phyloP scores from a whole-genome alignment of 1,140 invertebrate species.

The Diachasma alloeum region DNA sequence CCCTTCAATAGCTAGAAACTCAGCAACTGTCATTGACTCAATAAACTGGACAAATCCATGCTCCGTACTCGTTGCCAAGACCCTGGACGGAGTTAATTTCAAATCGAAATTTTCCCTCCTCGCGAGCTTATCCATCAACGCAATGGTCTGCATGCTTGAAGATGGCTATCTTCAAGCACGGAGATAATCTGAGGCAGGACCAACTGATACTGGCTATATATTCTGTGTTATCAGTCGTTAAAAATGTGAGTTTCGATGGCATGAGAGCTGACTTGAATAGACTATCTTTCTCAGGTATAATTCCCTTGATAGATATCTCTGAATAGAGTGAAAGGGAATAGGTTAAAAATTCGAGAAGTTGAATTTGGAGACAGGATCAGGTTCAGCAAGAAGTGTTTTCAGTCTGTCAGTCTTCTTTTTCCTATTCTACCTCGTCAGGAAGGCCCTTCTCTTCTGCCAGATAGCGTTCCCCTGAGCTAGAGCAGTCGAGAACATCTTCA shows the following conservation, averaged over 20 bases:
- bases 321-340: slow-evolving; percentile 93
- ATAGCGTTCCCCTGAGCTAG: slow-evolving; percentile 73
- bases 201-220: too few species aligned
- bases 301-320: slow-evolving; percentile 87
- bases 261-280: slow-evolving; percentile 97
- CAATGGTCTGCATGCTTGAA: slow-evolving; percentile 99
- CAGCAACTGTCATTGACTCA: slow-evolving; percentile 91
- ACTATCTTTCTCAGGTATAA: slow-evolving; percentile 87
- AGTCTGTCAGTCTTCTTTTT: slow-evolving; percentile 91
- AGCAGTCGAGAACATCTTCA: slow-evolving; percentile 84
- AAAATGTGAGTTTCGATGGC: slow-evolving; percentile 95
- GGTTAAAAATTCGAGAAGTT: slow-evolving; percentile 94
- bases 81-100: slow-evolving; percentile 64
- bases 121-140: slow-evolving; percentile 96
- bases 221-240: slow-evolving; percentile 81
- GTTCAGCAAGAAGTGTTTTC: slow-evolving; percentile 82
- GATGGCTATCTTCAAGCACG: too few species aligned
- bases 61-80: slow-evolving; percentile 80
- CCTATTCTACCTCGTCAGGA: slow-evolving; percentile 84
- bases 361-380: slow-evolving; percentile 80
- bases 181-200: too few species aligned
- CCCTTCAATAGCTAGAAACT: slow-evolving; percentile 87
- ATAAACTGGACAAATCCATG: slow-evolving; percentile 98
- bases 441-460: slow-evolving; percentile 74
- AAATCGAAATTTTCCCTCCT: slow-evolving; percentile 93